Percentiles rank a stretch among this genome's conserved stretches.
Conservation (phyloP, 2,113 vertebrate species). For the Peromyscus californicus region DNA sequence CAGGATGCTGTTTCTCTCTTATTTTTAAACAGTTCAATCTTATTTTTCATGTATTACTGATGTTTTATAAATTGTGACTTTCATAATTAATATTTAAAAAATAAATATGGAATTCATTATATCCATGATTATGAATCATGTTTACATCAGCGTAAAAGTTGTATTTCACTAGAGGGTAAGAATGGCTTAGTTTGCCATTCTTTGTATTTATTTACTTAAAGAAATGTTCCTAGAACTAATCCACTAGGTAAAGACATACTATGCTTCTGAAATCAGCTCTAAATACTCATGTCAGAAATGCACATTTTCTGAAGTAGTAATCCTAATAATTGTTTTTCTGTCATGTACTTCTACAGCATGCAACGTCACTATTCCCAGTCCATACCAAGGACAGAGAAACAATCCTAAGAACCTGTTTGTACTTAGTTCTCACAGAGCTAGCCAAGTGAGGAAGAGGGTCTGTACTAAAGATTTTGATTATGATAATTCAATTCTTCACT, state of each 20-base stretch:
- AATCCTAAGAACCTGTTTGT: not conserved
- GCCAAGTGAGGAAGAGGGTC: not conserved
- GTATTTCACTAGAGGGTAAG: not conserved
- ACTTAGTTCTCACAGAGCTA: not conserved
- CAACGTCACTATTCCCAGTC: not conserved
- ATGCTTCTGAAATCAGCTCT: not conserved
- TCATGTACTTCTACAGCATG: not conserved
- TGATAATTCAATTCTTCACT: not conserved
- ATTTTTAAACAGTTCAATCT: not conserved
- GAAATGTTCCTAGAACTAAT: not conserved
- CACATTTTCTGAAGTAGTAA: not conserved
- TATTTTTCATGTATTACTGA: not conserved
- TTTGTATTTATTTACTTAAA: not conserved
- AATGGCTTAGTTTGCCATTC: not conserved
- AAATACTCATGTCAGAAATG: constrained; percentile 38
- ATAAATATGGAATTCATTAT: constrained; percentile 14
- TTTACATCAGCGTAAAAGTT: not conserved
- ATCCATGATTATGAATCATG: not conserved
- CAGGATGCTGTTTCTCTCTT: not conserved
- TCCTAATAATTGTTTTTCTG: not conserved
- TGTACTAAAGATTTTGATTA: not conserved
- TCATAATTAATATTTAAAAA: constrained; percentile 46
- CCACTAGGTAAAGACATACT: not conserved
- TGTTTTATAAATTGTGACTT: not conserved
- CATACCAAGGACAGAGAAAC: not conserved